phyloP scores from a whole-genome alignment of 1,140 invertebrate species.

The Micrasema minimum region DNA sequence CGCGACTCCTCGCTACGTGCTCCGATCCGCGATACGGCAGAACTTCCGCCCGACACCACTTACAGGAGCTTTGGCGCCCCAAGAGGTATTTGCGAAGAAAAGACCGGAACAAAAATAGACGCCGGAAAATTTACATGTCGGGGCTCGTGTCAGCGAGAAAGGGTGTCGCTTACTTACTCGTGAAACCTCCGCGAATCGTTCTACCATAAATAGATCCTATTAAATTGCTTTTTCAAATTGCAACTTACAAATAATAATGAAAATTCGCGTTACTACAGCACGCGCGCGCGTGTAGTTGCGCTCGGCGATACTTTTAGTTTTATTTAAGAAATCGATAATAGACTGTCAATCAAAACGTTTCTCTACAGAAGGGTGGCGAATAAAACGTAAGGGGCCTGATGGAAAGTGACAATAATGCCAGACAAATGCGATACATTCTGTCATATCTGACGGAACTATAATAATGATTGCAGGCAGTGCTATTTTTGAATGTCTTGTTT shows the following conservation, averaged over 20 bases:
- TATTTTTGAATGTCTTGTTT: no score
- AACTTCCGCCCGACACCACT: conserved; percentile 50
- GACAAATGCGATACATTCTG: conserved; percentile 26
- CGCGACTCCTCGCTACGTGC: no score
- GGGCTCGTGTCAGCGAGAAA: conserved; percentile 6
- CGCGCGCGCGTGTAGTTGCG: no score
- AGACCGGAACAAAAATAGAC: conserved; percentile 50
- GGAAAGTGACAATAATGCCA: conserved; percentile 13
- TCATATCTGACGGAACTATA: conserved; percentile 28
- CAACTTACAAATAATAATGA: no score
- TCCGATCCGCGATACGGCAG: conserved; percentile 51
- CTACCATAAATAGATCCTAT: conserved; percentile 6
- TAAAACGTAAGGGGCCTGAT: conserved; percentile 36
- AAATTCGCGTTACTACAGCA: no score
- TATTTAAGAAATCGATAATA: conserved; percentile 30
- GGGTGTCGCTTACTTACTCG: conserved; percentile 27
- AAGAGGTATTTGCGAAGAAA: conserved; percentile 45
- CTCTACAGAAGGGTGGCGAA: conserved; percentile 19
- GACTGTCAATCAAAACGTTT: conserved; percentile 28
- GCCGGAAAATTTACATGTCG: conserved; percentile 32
- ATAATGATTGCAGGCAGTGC: conserved; percentile 6
- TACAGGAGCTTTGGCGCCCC: conserved; percentile 39
- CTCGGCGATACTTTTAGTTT: no score
- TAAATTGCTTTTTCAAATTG: conserved; percentile 10
- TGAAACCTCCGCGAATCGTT: not conserved